These are phyloP conservation scores for Triplophysa dalaica DNA, from an alignment of 2,113 vertebrate genomes.

Conservation along the genomic window DNA sequence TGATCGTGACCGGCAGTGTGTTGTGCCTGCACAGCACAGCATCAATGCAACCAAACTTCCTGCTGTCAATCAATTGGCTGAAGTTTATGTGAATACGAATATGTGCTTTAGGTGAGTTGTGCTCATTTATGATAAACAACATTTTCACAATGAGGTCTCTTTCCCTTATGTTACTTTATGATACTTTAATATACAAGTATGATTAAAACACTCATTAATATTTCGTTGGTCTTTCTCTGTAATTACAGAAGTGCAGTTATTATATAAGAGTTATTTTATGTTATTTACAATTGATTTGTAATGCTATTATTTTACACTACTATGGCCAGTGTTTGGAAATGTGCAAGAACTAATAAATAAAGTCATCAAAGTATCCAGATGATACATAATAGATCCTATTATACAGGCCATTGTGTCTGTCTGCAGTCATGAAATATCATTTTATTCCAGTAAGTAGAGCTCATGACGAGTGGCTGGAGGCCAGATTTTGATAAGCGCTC, in stretches of 20 bases:
- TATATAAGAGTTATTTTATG: constrained; percentile 20
- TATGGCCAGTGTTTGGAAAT: constrained; percentile 11
- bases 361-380: background rate
- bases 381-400: constrained; percentile 19
- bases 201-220: no score
- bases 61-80: no score
- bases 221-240: background rate
- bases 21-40: background rate
- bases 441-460: background rate
- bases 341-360: background rate
- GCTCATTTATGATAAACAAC: background rate
- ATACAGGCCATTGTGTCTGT: constrained; percentile 15
- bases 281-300: constrained; percentile 32
- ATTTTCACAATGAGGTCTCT: background rate
- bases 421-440: background rate
- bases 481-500: background rate
- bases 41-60: background rate
- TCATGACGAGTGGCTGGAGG: constrained; percentile 15
- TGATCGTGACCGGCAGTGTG: background rate
- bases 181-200: background rate
- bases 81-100: background rate
- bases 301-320: constrained; percentile 35
- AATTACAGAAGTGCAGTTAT: constrained; percentile 24
- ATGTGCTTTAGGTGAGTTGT: constrained; percentile 7
- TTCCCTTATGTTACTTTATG: background rate